Base-by-base conservation (phyloP, 2,888 invertebrate genomes). In the Andrena bucephala region DNA sequence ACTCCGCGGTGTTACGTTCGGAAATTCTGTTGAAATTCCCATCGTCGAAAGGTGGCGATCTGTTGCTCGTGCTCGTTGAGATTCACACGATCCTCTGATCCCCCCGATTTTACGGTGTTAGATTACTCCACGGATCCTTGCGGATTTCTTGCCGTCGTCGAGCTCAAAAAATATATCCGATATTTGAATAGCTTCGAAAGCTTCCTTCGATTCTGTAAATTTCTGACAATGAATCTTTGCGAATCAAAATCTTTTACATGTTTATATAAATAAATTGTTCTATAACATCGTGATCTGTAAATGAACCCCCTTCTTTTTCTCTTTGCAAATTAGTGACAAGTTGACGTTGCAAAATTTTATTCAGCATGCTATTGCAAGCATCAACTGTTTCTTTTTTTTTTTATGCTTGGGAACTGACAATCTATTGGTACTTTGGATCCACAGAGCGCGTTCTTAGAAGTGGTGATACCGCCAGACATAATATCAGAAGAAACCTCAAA, bases 391-490 rank as follows among this genome's bases (percentile, higher is more conserved):
- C 4, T 16, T 42, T 42, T 16, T 42, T 16, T 16, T 42, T 1
- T 42, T 4, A 4, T 16, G 16, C 42, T 42, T 42, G 42, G n/a
- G 27, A 10, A 67, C 6, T 31, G 27, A n/a, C 8, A 20, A 54
- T 29, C 13, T 6, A 5, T 60, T 13, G 24, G n/a, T 70, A 3
- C 20, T 48, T 65, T 48, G 66, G 31, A 77, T 73, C 89, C 85
- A 31, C 93, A 97, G 97, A 97, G 97, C 87, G 98, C 98, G 87
- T 97, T 96, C 93, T 94, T 98, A 92, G 98, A 98, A 94, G 98
- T 98, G 87, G 98, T 98, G 42, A 98, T 98, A 91, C 98, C 98
- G 48, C 98, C 98, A 71, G 98, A 98, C 93, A 98, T 98, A 88
- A 95, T 98, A 90, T 97, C 97, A 92, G 98, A 98, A 92, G 98